Evolutionary conservation across 2,888 invertebrate genomes (phyloP), one percentile per base, ranked within the genome.

Genomic region (Rutpela maculata): DNA sequence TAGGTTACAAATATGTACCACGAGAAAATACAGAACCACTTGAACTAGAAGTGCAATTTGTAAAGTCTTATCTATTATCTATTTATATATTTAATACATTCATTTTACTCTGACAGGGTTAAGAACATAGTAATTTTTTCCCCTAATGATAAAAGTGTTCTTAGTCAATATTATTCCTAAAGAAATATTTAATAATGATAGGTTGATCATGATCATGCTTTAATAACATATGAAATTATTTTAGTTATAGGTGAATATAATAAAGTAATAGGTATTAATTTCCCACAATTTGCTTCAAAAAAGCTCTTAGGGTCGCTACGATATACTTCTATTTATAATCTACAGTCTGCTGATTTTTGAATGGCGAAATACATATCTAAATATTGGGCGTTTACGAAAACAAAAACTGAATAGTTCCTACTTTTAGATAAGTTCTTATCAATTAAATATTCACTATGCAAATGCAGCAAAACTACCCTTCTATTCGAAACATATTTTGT

Each of bases 141-240:
- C 50, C 50, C n/a, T n/a, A 15, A 15, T 50, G 15, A 43, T 43
- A 50, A 50, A 50, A 50, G n/a, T 50, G 50, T 50, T 50, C 50
- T 50, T 50, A 50, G 50, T 50, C 50, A 50, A 50, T 50, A 50
- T 50, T 50, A 15, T 50, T n/a, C 50, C 50, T 50, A 50, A 50
- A 50, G 50, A 50, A 50, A 50, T 50, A 50, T 50, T 50, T 50
- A 50, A 50, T 50, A 50, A 15, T 50, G 12, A 50, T 50, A 50
- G n/a, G n/a, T 50, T 50, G 50, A 50, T 50, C 15, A 50, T 50
- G 50, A 50, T 50, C 15, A 50, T n/a, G 50, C 50, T 50, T 50
- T 50, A 50, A 50, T 43, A 12, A 43, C 12, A 43, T 50, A 50
- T 50, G 50, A 50, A 50, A 50, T 50, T 50, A 50, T 50, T n/a